Evolutionary conservation across 2,888 invertebrate genomes (phyloP).

Genomic region (Amphipoea lucens): DNA sequence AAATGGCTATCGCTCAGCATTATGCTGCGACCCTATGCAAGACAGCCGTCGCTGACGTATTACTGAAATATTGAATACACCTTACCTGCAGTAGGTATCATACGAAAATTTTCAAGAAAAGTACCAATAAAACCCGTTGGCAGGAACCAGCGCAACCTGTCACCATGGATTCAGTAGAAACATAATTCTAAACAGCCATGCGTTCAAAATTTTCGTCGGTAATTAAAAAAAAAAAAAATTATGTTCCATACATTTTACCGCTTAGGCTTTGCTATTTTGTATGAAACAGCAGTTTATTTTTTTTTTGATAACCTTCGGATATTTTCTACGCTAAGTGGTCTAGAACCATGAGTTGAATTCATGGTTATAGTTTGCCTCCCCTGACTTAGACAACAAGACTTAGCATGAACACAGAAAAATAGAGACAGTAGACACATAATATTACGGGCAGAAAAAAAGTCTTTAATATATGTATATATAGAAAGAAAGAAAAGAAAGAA

Average conservation of each 20-base stretch:
- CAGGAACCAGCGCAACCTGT: neutral
- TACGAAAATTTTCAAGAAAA: neutral
- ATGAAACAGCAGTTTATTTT: too few relatives aligned
- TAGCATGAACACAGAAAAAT: too few relatives aligned
- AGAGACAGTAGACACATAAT: neutral
- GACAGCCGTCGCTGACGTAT: neutral
- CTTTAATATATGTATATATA: too few relatives aligned
- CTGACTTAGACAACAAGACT: neutral
- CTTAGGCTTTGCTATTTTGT: too few relatives aligned
- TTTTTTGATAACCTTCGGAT: neutral
- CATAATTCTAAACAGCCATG: neutral
- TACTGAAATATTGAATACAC: neutral
- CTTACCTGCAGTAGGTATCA: neutral
- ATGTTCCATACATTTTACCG: neutral
- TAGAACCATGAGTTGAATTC: neutral
- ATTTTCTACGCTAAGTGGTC: neutral
- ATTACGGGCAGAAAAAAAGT: neutral
- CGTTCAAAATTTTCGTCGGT: neutral
- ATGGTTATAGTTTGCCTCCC: neutral
- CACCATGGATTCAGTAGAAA: too few relatives aligned
- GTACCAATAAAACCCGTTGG: neutral
- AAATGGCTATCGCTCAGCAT: too few relatives aligned
- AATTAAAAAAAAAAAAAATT: neutral
- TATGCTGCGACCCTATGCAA: too few relatives aligned
- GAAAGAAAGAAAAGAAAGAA: too few relatives aligned